These are phyloP conservation scores for Chymomyza amoena DNA, from an alignment of 2,888 invertebrate species.

Conservation along the genomic window DNA sequence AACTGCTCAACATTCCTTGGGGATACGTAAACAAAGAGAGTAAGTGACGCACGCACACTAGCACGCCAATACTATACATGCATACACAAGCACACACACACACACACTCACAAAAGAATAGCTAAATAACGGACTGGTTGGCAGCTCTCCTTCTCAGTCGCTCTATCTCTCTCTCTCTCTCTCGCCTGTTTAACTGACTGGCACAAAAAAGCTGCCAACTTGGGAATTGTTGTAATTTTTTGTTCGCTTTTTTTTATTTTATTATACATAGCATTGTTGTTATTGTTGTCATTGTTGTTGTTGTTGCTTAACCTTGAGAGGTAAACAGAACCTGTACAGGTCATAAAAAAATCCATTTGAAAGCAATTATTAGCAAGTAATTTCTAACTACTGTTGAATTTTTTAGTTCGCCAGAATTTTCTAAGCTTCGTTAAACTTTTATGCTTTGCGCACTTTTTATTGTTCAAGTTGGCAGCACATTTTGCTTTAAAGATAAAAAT, in stretches of 20 bases:
- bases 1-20: neutral
- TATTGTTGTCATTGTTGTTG: too few relatives aligned
- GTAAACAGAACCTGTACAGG: neutral
- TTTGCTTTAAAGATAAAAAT: neutral
- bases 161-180: neutral
- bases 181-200: neutral
- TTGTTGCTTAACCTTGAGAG: neutral
- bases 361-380: neutral
- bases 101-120: neutral
- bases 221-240: neutral
- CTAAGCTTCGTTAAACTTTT: neutral
- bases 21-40: slow-evolving; percentile 1
- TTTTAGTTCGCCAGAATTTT: neutral
- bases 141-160: too few relatives aligned
- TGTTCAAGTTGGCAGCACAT: neutral
- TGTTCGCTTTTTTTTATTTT: neutral
- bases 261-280: neutral
- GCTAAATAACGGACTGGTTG: neutral
- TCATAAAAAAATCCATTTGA: neutral
- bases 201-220: neutral
- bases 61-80: neutral
- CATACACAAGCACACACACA: neutral
- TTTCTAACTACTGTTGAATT: neutral
- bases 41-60: neutral
- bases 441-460: neutral